Percentiles rank a stretch among this genome's conserved stretches.
Evolutionary conservation across 2,797 vertebrate genomes (phyloP).

Genomic region (Enteromius anoplus): DNA sequence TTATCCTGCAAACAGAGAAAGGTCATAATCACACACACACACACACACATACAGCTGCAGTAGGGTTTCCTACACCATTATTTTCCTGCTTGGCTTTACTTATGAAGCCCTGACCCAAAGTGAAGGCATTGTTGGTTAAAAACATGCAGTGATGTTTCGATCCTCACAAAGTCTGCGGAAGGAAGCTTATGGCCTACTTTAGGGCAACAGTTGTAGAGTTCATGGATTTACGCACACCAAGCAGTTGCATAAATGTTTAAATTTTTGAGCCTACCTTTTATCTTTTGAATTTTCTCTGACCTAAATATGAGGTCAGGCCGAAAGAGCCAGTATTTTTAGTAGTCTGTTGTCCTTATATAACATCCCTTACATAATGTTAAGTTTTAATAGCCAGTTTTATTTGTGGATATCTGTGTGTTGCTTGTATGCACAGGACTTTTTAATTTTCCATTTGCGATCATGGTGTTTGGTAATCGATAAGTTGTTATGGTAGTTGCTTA

Average conservation of each 20-base stretch:
- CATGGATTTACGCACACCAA: slow-evolving; percentile 32
- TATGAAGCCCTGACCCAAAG: slow-evolving; percentile 1
- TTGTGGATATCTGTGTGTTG: not conserved
- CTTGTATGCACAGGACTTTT: not conserved
- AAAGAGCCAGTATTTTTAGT: slow-evolving; percentile 71
- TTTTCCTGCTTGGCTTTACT: slow-evolving; percentile 19
- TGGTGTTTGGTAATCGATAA: not conserved
- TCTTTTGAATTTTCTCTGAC: slow-evolving; percentile 63
- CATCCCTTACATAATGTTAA: slow-evolving; percentile 71
- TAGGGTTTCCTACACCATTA: not conserved
- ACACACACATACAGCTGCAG: slow-evolving; percentile 10
- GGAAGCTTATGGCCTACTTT: not conserved
- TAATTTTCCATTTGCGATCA: not conserved
- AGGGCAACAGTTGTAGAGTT: slow-evolving; percentile 47
- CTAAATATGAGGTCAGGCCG: slow-evolving; percentile 63
- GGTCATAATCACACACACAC: slow-evolving; percentile 45
- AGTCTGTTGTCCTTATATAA: slow-evolving; percentile 70
- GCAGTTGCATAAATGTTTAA: slow-evolving; percentile 66
- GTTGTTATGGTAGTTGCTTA: slow-evolving; percentile 14
- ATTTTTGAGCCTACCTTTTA: slow-evolving; percentile 58
- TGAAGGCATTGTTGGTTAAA: slow-evolving; percentile 12
- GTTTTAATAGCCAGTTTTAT: slow-evolving; percentile 60
- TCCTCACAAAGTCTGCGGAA: not conserved
- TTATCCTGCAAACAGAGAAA: slow-evolving; percentile 35
- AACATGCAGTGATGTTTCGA: slow-evolving; percentile 3